Evolutionary conservation across 2,113 vertebrate species (phyloP).

Genomic region (Madoqua kirkii): DNA sequence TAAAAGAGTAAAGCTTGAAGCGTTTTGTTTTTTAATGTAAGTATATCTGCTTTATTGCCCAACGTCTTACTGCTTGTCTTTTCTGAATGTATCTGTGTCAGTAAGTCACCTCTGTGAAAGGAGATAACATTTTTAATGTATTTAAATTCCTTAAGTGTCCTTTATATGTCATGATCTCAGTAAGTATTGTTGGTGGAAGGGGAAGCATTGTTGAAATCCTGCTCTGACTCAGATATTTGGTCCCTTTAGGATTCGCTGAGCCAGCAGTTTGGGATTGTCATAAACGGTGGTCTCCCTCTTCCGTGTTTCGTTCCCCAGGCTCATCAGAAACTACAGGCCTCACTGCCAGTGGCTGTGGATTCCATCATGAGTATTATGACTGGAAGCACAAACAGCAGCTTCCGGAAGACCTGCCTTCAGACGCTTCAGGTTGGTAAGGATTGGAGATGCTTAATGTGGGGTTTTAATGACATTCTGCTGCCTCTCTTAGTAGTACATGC

Average conservation of each 20-base stretch:
- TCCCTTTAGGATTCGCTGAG: neutral
- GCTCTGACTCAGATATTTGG: neutral
- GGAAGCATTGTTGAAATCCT: neutral
- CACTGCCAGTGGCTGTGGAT: slow-evolving; percentile 63
- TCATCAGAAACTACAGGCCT: slow-evolving; percentile 53
- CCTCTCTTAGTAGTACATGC: neutral
- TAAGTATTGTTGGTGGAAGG: neutral
- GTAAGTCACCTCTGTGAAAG: neutral
- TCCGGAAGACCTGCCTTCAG: slow-evolving; percentile 68
- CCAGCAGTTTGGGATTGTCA: neutral
- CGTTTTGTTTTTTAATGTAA: neutral
- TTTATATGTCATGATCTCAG: neutral
- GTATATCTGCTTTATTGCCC: neutral
- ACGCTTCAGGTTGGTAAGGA: slow-evolving; percentile 60
- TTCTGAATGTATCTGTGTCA: neutral
- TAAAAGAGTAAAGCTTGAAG: slow-evolving; percentile 7
- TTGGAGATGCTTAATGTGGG: neutral
- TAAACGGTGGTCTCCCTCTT: neutral
- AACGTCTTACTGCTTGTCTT: neutral
- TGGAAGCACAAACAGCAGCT: slow-evolving; percentile 65
- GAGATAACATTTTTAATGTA: neutral
- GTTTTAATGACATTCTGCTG: neutral
- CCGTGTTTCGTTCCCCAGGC: slow-evolving; percentile 36
- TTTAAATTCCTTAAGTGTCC: neutral
- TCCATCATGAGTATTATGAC: slow-evolving; percentile 69